Evolutionary conservation across 1,140 invertebrate genomes (phyloP).

Genomic region (Zelostemma sp.): DNA sequence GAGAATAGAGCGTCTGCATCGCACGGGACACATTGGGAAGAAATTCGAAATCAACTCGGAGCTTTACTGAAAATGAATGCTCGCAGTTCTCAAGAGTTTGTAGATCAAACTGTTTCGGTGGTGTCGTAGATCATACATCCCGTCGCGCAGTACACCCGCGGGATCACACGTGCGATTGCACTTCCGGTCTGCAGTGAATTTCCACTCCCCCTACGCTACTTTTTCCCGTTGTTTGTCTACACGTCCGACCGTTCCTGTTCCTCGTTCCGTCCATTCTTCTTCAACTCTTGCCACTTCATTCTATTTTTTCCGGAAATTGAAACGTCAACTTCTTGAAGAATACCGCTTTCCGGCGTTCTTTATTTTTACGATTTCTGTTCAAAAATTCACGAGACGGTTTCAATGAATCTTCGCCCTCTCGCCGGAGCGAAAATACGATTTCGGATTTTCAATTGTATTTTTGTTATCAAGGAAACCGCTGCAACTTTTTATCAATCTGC

Average conservation of each 20-base stretch:
- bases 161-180: constrained; percentile 48
- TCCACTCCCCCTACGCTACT: constrained; percentile 38
- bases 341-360: constrained; percentile 32
- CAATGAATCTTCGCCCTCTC: neutral
- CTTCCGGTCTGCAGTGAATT: constrained; percentile 50
- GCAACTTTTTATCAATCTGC: too few relatives aligned
- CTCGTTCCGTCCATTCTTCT: constrained; percentile 29
- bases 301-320: constrained; percentile 46
- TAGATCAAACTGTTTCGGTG: constrained; percentile 49
- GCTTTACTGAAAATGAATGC: constrained; percentile 50
- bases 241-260: constrained; percentile 15
- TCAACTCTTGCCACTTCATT: constrained; percentile 22
- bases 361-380: constrained; percentile 6
- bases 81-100: constrained; percentile 36
- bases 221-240: constrained; percentile 21
- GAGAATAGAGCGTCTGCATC: too few relatives aligned
- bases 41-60: constrained; percentile 10
- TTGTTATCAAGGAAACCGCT: neutral
- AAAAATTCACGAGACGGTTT: neutral
- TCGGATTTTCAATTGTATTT: neutral
- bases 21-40: constrained; percentile 12
- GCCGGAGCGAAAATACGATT: neutral
- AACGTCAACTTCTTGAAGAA: constrained; percentile 47
- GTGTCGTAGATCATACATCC: constrained; percentile 49
- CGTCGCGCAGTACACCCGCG: constrained; percentile 34